Evolutionary conservation across 2,113 vertebrate genomes (phyloP), one percentile per base, ranked within the genome.

Genomic region (Tragulus kanchil): DNA sequence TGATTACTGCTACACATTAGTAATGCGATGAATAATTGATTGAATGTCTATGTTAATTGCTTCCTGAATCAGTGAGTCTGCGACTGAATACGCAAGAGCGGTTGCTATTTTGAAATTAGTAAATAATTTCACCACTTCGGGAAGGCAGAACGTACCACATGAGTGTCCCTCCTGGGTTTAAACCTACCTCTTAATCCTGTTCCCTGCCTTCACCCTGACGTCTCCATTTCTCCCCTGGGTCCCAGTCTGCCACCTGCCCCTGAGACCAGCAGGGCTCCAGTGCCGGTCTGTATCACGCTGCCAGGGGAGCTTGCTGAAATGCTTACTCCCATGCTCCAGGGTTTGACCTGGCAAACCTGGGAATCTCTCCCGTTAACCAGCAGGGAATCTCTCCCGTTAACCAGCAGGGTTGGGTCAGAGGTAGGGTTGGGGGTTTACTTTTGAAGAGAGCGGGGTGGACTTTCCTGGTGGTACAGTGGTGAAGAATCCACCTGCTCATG

Each of bases 21-120:
- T 92, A 94, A 97, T 54, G 93, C 21, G 67, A 93, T 96, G 95
- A 98, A 96, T 97, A 98, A 98, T 89, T 97, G 95, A 97, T 94
- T 95, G 92, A 96, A 96, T 91, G 88, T 78, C 97, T 96, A 58
- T 95, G 97, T 96, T 97, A 97, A 98, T 97, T 97, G 92, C 96
- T 96, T 97, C 95, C 97, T 94, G 93, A 97, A 97, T 95, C 90
- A n/a, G 54, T 96, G 97, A 86, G 89, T 97, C 96, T 89, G 86
- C 86, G 86, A n/a, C 79, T 79, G 89, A 96, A 94, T 92, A 92
- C 89, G 23, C 64, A 89, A 94, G 91, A 93, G 93, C 54, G 82
- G 73, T 54, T 95, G 86, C 96, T 95, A 88, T 93, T 97, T 93
- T 95, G 89, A 95, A 97, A 91, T 95, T 26, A 84, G 77, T 62